Percentiles rank a stretch among this genome's conserved stretches.
Evolutionary conservation across 2,888 invertebrate genomes (phyloP).

Genomic region (Eutolmus rufibarbis): DNA sequence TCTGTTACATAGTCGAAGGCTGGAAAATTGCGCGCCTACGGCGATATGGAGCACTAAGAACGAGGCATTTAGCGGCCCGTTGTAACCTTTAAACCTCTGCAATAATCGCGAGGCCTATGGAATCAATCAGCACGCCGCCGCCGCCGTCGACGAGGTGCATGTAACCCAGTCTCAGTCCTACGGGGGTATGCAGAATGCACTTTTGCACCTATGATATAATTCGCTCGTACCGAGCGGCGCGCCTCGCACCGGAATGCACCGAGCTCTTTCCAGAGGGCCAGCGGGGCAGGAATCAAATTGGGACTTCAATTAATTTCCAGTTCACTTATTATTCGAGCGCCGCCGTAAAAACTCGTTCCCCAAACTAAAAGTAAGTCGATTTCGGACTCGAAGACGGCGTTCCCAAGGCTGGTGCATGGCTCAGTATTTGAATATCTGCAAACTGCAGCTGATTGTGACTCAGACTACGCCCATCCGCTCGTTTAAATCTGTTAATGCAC

Average conservation of each 20-base stretch:
- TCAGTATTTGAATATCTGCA: not conserved
- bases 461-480: slow-evolving; percentile 13
- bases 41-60: not conserved
- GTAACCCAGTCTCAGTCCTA: not conserved
- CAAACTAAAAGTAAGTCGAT: not conserved
- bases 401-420: not conserved
- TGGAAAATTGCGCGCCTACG: slow-evolving; percentile 12
- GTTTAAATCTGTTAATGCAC: not conserved
- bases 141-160: not conserved
- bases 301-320: slow-evolving; percentile 14
- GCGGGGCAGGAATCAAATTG: not conserved
- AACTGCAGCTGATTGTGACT: not conserved
- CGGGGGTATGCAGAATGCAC: not conserved
- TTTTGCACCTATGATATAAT: not conserved
- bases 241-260: not conserved
- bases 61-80: not conserved
- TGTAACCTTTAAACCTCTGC: slow-evolving; percentile 16
- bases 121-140: not conserved
- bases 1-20: not conserved
- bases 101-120: not conserved
- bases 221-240: not conserved
- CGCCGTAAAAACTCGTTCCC: not conserved
- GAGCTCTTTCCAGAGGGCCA: not conserved
- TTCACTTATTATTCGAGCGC: not conserved
- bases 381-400: not conserved